Conservation (phyloP, 1,140 invertebrate species). For the Drosophila melanica region DNA sequence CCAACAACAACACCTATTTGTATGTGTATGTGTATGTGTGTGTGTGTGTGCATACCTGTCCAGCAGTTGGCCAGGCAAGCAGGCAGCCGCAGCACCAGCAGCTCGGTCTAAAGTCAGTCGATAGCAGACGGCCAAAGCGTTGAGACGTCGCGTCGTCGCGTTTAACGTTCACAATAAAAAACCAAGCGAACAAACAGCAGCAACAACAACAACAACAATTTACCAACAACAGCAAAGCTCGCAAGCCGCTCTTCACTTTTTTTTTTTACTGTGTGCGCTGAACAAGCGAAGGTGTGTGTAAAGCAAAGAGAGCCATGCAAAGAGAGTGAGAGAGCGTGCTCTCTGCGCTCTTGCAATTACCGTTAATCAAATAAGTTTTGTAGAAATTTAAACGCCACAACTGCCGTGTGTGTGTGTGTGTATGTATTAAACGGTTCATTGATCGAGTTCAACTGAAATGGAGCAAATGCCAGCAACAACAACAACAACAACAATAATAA, state of each 20-base stretch:
- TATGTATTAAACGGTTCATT: conserved; percentile 73
- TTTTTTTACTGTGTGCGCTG: conserved; percentile 36
- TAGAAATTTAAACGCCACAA: conserved; percentile 78
- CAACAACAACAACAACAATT: conserved; percentile 15
- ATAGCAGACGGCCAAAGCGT: conserved; percentile 69
- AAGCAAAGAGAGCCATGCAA: conserved; percentile 16
- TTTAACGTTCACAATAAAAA: conserved; percentile 20
- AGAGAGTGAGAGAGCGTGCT: conserved; percentile 14
- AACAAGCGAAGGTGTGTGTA: conserved; percentile 36
- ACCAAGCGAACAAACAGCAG: conserved; percentile 24
- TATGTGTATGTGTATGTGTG: background rate
- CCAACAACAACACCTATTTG: conserved; percentile 8
- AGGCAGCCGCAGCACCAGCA: conserved; percentile 39
- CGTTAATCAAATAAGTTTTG: conserved; percentile 81
- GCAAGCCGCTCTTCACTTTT: conserved; percentile 26
- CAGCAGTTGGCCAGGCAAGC: conserved; percentile 39
- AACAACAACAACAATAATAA: conserved; percentile 32
- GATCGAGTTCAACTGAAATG: conserved; percentile 75
- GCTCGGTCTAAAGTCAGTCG: conserved; percentile 58
- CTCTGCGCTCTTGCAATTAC: conserved; percentile 66
- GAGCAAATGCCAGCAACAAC: conserved; percentile 55
- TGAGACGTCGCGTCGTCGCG: conserved; percentile 65
- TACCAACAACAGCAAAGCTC: conserved; percentile 11
- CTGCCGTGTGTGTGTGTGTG: conserved; percentile 37
- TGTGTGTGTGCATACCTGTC: conserved; percentile 31